Percentiles rank a stretch among this genome's conserved stretches.
Conservation (phyloP, 2,113 vertebrate species). For the Ursus arctos region DNA sequence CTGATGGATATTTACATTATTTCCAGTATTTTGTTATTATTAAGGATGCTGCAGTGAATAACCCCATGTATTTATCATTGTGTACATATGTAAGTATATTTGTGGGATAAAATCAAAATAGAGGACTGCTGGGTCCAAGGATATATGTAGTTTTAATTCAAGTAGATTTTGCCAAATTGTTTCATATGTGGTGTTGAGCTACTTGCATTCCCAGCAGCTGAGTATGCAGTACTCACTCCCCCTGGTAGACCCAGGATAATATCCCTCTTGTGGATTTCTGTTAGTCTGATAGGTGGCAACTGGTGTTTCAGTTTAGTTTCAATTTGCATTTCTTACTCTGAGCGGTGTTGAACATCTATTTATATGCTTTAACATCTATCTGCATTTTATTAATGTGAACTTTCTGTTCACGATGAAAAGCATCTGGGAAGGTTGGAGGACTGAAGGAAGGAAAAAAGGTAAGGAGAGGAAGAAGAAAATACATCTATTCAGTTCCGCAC, state of each 20-base stretch:
- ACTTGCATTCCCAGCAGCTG: background rate
- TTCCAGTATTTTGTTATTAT: background rate
- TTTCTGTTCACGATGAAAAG: background rate
- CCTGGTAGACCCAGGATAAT: background rate
- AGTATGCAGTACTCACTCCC: too few species aligned
- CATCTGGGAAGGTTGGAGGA: background rate
- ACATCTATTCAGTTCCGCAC: background rate
- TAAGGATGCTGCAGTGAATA: background rate
- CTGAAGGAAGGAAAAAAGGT: background rate
- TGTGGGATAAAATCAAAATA: background rate
- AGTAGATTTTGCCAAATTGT: background rate
- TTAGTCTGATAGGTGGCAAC: background rate
- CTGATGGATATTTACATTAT: too few species aligned
- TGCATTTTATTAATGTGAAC: background rate
- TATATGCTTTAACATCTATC: background rate
- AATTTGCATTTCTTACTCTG: background rate
- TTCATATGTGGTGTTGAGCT: background rate
- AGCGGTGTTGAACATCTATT: background rate
- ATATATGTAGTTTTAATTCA: too few species aligned
- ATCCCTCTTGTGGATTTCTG: background rate
- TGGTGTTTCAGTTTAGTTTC: background rate
- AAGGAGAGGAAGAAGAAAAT: background rate
- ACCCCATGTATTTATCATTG: background rate
- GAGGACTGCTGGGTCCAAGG: background rate
- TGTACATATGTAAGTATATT: background rate